Evolutionary conservation across 2,113 vertebrate genomes (phyloP), one percentile per base, ranked within the genome.

Genomic region (Lepisosteus oculatus): DNA sequence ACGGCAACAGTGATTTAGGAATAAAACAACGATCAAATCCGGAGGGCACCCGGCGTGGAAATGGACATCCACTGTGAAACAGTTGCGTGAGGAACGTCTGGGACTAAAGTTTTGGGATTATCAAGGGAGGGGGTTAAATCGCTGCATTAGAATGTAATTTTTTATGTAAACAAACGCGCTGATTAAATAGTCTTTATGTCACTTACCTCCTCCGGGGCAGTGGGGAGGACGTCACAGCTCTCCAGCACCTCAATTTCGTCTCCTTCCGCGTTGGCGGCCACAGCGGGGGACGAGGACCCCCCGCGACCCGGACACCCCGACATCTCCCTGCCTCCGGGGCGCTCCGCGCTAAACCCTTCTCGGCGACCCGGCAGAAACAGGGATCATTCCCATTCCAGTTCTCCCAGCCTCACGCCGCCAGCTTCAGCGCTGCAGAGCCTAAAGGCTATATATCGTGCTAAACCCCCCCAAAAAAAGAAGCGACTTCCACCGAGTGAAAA

Each of bases 161-260:
- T 29, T 29, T 29, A 29, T 29, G 29, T 29, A 13, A 61, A 72
- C 3, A 15, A 61, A 54, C 13, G 17, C 41, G 45, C 43, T 6
- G 3, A 17, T 61, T 56, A 14, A 54, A 71, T 43, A 55, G 8
- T 3, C 63, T 55, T 2, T 63, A n/a, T 6, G 68, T 15, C 68
- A 93, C 93, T 92, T 78, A 95, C 94, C 67, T 95, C 93, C 83
- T 94, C 93, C 9, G 90, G 79, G 11, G 91, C 90, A 79, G 88
- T 85, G 43, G 93, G 91, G 43, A 91, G 85, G 71, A 91, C 90
- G 69, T 93, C 93, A 51, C 89, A 91, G 73, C 90, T 92, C 78
- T 91, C 93, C 88, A 95, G 75, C 74, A 94, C 93, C 87, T 95
- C 95, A 72, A 95, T 95, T 77, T 94, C 93, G 41, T 95, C 94